Conservation (phyloP, 2,113 vertebrate genomes). For the Indicator maculatus region DNA sequence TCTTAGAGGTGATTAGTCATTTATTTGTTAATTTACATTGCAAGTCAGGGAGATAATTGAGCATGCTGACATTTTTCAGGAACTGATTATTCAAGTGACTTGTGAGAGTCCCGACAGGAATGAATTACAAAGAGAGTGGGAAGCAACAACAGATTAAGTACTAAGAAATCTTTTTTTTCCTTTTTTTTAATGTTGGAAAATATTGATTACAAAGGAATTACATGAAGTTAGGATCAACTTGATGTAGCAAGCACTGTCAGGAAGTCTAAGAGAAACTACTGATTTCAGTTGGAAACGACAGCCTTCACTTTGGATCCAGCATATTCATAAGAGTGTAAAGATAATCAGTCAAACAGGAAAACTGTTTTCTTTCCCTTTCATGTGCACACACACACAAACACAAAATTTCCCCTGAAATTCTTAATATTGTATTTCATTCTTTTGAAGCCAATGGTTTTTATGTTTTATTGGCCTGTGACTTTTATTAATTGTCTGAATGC, state of each 20-base stretch:
- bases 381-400: not conserved
- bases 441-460: not conserved
- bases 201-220: not conserved
- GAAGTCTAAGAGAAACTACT: not conserved
- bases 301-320: not conserved
- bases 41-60: constrained; percentile 21
- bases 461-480: not conserved
- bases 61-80: constrained; percentile 46
- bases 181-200: not conserved
- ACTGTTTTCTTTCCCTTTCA: not conserved
- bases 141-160: not conserved
- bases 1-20: constrained; percentile 38
- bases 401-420: not conserved
- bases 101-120: not conserved
- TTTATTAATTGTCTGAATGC: not conserved
- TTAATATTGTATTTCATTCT: not conserved
- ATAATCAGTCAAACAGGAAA: not conserved
- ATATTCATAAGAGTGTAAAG: not conserved
- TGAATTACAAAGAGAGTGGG: not conserved
- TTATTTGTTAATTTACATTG: constrained; percentile 35
- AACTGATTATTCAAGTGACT: constrained; percentile 4
- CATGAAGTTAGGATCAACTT: not conserved
- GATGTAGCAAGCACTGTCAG: not conserved
- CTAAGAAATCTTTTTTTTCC: not conserved
- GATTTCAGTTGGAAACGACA: not conserved